These are phyloP conservation scores for Eremophila alpestris DNA, from an alignment of 2,797 vertebrate genomes.

Conservation along the genomic window DNA sequence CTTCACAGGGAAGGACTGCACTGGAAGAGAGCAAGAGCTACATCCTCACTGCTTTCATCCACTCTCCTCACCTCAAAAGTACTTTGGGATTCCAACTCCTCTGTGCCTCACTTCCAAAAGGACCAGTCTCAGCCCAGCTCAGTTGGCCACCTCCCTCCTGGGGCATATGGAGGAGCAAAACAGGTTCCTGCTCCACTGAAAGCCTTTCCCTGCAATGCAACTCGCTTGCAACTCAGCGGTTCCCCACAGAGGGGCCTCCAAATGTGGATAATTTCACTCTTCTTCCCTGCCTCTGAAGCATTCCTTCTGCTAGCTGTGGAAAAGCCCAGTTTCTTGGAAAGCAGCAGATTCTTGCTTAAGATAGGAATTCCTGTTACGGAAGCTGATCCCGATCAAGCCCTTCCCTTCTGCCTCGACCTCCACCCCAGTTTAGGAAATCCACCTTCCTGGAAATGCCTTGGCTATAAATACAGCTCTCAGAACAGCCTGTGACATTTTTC, in stretches of 20 bases:
- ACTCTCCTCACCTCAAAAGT: neutral
- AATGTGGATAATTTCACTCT: constrained; percentile 4
- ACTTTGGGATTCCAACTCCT: neutral
- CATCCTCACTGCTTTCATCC: neutral
- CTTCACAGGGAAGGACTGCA: neutral
- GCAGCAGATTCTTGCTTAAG: constrained; percentile 6
- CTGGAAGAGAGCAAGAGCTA: neutral
- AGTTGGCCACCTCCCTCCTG: neutral
- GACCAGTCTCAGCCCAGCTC: neutral
- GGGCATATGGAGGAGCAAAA: neutral
- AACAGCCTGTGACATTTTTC: neutral
- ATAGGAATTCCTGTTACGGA: constrained; percentile 45
- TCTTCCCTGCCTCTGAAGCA: neutral
- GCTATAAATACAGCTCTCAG: constrained; percentile 13
- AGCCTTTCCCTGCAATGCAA: neutral
- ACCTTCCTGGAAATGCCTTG: constrained; percentile 46
- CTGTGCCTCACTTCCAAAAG: neutral
- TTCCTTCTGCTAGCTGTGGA: constrained; percentile 18
- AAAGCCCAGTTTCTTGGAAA: constrained; percentile 66
- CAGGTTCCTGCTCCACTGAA: neutral
- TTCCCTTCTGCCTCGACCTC: constrained; percentile 30
- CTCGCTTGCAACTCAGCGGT: constrained; percentile 30
- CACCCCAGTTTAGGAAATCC: constrained; percentile 38
- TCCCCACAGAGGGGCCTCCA: constrained; percentile 59
- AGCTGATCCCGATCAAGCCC: constrained; percentile 7